These are phyloP conservation scores for Drosophila suboccidentalis DNA, from an alignment of 2,888 invertebrate species.

Conservation along the genomic window DNA sequence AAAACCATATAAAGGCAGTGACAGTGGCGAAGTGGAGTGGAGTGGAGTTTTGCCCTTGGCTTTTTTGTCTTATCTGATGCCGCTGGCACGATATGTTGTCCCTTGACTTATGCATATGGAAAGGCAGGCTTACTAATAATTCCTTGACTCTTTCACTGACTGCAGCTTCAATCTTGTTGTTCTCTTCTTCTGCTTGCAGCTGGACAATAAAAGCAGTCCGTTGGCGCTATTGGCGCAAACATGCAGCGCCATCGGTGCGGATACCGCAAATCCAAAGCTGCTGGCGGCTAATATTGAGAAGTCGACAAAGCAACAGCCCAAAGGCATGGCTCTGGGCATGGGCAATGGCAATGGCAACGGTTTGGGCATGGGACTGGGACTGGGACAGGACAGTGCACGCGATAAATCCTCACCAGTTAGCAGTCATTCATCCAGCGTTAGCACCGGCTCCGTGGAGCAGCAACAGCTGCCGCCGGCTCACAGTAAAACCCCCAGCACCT, in stretches of 20 bases:
- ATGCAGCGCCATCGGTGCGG: conserved; percentile 98
- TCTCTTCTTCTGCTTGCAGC: conserved; percentile 89
- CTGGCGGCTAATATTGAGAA: conserved; percentile 91
- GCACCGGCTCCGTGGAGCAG: conserved; percentile 85
- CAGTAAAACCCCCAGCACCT: conserved; percentile 86
- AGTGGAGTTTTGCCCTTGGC: conserved; percentile 7
- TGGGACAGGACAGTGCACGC: conserved; percentile 84
- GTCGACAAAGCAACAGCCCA: conserved; percentile 87
- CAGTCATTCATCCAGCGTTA: conserved; percentile 85
- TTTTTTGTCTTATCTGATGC: conserved; percentile 49
- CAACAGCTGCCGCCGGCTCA: conserved; percentile 82
- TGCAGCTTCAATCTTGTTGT: conserved; percentile 74
- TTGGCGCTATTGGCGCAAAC: conserved; percentile 97
- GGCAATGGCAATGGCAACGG: conserved; percentile 39
- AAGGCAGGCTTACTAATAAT: conserved; percentile 36
- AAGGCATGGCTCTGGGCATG: conserved; percentile 82
- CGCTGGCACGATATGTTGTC: conserved; percentile 61
- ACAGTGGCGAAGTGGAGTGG: conserved; percentile 12
- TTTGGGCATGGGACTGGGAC: conserved; percentile 32
- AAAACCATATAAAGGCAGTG: conserved; percentile 24
- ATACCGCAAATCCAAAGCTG: conserved; percentile 92
- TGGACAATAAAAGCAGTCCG: conserved; percentile 99
- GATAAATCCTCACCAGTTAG: conserved; percentile 88
- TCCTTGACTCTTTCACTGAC: conserved; percentile 78
- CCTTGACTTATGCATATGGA: conserved; percentile 24